Percentiles rank a stretch among this genome's conserved stretches.
These are phyloP conservation scores for Leptoteleia sp. DNA, from an alignment of 1,140 invertebrate species.

Conservation along the genomic window DNA sequence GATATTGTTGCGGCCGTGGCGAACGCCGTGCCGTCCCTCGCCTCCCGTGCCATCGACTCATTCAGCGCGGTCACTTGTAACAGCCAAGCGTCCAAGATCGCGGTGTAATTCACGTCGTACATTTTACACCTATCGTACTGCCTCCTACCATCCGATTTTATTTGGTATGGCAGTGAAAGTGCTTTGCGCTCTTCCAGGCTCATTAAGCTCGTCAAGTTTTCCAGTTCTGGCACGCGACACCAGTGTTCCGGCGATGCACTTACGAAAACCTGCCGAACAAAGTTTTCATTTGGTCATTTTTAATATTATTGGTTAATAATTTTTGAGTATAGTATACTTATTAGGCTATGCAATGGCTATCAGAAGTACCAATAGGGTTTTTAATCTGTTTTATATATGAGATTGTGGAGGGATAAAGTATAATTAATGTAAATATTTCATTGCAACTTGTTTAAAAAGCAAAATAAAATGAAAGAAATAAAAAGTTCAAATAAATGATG, in stretches of 20 bases:
- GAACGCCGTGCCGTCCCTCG: constrained; percentile 13
- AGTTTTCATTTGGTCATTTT: too few species aligned
- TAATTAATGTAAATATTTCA: too few species aligned
- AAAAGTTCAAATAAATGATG: too few species aligned
- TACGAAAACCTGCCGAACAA: constrained; percentile 84
- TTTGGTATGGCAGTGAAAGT: constrained; percentile 81
- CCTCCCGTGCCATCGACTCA: constrained; percentile 34
- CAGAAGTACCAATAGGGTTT: too few species aligned
- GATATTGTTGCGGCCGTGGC: constrained; percentile 48
- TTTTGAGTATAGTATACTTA: too few species aligned
- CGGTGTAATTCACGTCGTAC: constrained; percentile 82
- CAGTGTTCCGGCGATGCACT: constrained; percentile 86
- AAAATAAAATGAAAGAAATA: too few species aligned
- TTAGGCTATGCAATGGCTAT: too few species aligned
- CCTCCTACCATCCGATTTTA: constrained; percentile 76
- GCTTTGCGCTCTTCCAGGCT: constrained; percentile 82
- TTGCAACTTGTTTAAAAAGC: too few species aligned
- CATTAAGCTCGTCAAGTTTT: constrained; percentile 79
- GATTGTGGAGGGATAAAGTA: too few species aligned
- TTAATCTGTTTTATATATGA: too few species aligned
- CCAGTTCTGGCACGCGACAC: constrained; percentile 84
- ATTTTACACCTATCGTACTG: constrained; percentile 80
- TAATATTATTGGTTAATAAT: too few species aligned
- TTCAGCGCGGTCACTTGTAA: constrained; percentile 44
- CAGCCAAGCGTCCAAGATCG: constrained; percentile 75